Conservation (phyloP, 2,113 vertebrate species). For the Atherinomorus stipes region DNA sequence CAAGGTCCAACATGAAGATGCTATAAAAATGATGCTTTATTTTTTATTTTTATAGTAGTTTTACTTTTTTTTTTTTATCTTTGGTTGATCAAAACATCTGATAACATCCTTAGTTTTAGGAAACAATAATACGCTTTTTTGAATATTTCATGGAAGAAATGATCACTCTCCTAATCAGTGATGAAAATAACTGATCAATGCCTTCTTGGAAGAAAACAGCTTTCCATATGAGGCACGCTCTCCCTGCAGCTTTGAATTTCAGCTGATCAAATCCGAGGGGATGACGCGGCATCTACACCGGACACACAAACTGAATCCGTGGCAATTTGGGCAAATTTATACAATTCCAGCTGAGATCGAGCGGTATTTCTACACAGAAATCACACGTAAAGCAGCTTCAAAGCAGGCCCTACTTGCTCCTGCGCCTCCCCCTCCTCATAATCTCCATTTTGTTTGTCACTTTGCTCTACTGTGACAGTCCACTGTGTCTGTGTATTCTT, state of each 20-base stretch:
- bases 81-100: too few species aligned
- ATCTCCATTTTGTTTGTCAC: conserved; percentile 71
- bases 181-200: not conserved
- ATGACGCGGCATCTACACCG: not conserved
- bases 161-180: not conserved
- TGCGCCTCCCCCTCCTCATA: conserved; percentile 7
- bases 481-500: conserved; percentile 47
- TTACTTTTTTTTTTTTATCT: too few species aligned
- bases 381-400: not conserved
- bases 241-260: conserved; percentile 3
- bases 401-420: not conserved
- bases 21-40: too few species aligned
- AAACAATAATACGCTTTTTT: too few species aligned
- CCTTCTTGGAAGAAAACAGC: not conserved
- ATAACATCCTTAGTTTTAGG: too few species aligned
- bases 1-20: too few species aligned
- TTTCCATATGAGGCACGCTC: not conserved
- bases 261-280: not conserved
- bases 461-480: conserved; percentile 44
- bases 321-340: not conserved
- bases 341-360: not conserved
- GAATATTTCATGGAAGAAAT: too few species aligned
- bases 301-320: conserved; percentile 6
- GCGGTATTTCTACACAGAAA: conserved; percentile 9
- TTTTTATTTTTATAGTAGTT: too few species aligned